phyloP scores from a whole-genome alignment of 1,140 invertebrate species.

The Sitodiplosis mosellana region DNA sequence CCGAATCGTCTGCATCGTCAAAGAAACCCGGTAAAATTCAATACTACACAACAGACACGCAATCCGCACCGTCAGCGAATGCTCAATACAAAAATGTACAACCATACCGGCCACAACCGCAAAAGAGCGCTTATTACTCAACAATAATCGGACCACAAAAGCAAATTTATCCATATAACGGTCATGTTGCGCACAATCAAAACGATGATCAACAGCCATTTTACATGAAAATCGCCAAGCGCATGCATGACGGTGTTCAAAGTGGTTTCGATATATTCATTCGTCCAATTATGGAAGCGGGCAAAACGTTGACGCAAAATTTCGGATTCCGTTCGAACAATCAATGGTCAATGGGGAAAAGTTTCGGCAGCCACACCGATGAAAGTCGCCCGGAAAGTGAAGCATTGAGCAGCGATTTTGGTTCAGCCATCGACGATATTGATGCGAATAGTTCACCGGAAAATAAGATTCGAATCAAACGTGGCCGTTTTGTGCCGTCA shows the following conservation, averaged over 20 bases:
- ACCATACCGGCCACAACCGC: no score
- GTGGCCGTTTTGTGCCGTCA: no score
- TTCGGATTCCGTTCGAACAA: slow-evolving; percentile 34
- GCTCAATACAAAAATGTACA: no score
- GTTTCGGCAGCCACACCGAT: slow-evolving; percentile 29
- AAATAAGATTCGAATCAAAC: neutral
- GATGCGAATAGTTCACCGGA: slow-evolving; percentile 19
- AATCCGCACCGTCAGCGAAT: slow-evolving; percentile 7
- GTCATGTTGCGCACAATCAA: no score
- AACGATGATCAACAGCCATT: slow-evolving; percentile 32
- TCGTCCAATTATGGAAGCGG: slow-evolving; percentile 50
- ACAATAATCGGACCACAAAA: no score
- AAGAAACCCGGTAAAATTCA: slow-evolving; percentile 24
- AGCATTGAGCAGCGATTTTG: slow-evolving; percentile 30
- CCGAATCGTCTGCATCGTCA: slow-evolving; percentile 19
- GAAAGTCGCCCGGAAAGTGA: slow-evolving; percentile 24
- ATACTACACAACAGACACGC: slow-evolving; percentile 22
- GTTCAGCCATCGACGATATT: slow-evolving; percentile 53
- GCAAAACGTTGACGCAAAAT: slow-evolving; percentile 57
- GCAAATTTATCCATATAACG: no score
- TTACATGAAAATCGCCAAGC: slow-evolving; percentile 50
- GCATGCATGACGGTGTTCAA: slow-evolving; percentile 48
- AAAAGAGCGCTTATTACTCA: no score
- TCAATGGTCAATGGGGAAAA: slow-evolving; percentile 31
- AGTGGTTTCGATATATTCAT: slow-evolving; percentile 46